Evolutionary conservation across 1,140 invertebrate genomes (phyloP).

Genomic region (Araneus ventricosus): DNA sequence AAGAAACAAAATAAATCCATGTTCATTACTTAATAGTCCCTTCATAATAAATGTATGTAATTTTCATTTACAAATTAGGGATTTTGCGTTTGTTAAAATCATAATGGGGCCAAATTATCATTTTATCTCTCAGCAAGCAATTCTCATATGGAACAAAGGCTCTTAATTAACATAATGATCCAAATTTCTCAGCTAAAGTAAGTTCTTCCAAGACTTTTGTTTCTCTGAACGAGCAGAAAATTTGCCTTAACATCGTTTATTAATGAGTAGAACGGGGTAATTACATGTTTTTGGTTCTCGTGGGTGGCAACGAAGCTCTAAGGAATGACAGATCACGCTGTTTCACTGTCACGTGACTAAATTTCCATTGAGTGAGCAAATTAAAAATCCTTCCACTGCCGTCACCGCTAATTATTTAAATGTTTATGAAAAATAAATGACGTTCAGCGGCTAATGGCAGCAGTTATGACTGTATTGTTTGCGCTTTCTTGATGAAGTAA

Average conservation of each 20-base stretch:
- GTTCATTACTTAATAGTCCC: not conserved
- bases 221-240: not conserved
- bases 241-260: too few species aligned
- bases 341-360: not conserved
- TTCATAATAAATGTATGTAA: not conserved
- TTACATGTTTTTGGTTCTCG: not conserved
- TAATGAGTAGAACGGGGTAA: not conserved
- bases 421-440: conserved; percentile 2
- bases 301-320: not conserved
- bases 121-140: too few species aligned
- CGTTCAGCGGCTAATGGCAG: not conserved
- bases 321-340: too few species aligned
- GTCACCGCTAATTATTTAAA: conserved; percentile 1
- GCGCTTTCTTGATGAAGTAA: not conserved
- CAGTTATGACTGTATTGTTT: not conserved
- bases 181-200: not conserved
- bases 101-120: not conserved
- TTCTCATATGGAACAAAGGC: not conserved
- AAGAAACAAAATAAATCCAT: not conserved
- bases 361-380: not conserved
- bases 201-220: conserved; percentile 4
- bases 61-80: not conserved
- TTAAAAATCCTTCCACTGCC: not conserved
- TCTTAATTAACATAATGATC: too few species aligned
- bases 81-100: not conserved